A percentile compares a stretch with the other conserved stretches of the same genome.
Evolutionary conservation across 2,113 vertebrate species (phyloP).

Genomic region (Anarrhichthys ocellatus): DNA sequence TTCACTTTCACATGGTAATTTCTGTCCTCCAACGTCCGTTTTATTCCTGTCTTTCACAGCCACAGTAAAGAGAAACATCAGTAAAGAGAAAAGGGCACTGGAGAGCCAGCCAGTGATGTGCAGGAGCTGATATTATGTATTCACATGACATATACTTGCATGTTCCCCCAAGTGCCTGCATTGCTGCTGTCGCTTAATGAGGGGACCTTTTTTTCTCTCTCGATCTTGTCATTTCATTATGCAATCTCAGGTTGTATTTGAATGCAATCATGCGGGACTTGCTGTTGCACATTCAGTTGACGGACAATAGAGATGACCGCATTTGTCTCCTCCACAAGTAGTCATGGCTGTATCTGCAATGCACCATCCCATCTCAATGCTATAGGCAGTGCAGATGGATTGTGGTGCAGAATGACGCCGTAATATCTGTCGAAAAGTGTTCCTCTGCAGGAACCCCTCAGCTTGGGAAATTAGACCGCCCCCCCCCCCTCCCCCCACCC

Average conservation of each 20-base stretch:
- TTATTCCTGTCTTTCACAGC: conserved; percentile 38
- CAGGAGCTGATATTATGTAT: conserved; percentile 27
- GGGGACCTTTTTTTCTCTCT: neutral
- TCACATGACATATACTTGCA: conserved; percentile 24
- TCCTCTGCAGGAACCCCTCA: conserved; percentile 61
- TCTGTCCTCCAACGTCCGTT: conserved; percentile 32
- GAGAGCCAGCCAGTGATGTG: conserved; percentile 6
- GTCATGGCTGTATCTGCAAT: conserved; percentile 77
- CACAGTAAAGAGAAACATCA: conserved; percentile 8
- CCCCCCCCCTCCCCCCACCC: neutral
- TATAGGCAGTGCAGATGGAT: conserved; percentile 71
- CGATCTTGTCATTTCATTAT: neutral
- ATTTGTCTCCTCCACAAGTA: conserved; percentile 53
- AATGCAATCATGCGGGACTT: conserved; percentile 47
- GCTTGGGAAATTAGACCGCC: conserved; percentile 57
- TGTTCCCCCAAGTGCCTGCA: conserved; percentile 13
- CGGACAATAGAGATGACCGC: conserved; percentile 28
- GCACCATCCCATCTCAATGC: conserved; percentile 73
- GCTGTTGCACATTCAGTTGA: conserved; percentile 61
- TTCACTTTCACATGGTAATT: conserved; percentile 41
- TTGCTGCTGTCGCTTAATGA: conserved; percentile 14
- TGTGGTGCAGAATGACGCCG: conserved; percentile 77
- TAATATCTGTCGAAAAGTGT: conserved; percentile 69
- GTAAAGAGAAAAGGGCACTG: conserved; percentile 10
- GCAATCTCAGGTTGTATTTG: neutral